These are phyloP conservation scores for Drosophila arawakana DNA, from an alignment of 1,140 invertebrate species.

Conservation along the genomic window DNA sequence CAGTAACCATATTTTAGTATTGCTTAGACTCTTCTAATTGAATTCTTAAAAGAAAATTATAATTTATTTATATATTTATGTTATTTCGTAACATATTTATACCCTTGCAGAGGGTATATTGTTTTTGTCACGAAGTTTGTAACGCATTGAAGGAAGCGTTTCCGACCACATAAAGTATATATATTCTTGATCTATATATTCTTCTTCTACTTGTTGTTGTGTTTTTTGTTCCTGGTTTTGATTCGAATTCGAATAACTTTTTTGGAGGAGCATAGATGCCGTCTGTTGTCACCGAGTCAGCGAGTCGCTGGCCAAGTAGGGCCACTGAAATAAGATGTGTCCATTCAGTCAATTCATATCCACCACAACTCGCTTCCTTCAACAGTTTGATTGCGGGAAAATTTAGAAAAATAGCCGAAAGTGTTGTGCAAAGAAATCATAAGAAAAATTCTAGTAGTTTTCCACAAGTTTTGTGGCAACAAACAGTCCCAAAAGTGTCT, in stretches of 20 bases:
- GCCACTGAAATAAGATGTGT: slow-evolving; percentile 41
- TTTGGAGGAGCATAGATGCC: not conserved
- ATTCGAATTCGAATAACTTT: slow-evolving; percentile 33
- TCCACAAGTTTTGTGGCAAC: not conserved
- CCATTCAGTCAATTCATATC: slow-evolving; percentile 1
- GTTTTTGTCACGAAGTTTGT: too few relatives aligned
- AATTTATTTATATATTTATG: too few relatives aligned
- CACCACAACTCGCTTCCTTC: not conserved
- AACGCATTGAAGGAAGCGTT: too few relatives aligned
- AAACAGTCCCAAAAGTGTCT: not conserved
- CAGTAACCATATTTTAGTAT: too few relatives aligned
- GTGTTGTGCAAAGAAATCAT: not conserved
- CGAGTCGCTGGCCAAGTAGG: slow-evolving; percentile 11
- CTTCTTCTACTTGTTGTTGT: not conserved
- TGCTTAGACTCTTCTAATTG: too few relatives aligned
- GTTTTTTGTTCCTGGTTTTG: slow-evolving; percentile 50
- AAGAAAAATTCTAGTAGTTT: not conserved
- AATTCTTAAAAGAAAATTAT: too few relatives aligned
- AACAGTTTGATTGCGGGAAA: slow-evolving; percentile 3
- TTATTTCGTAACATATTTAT: too few relatives aligned
- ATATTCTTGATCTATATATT: too few relatives aligned
- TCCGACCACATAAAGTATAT: too few relatives aligned
- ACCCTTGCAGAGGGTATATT: too few relatives aligned
- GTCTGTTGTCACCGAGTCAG: slow-evolving; percentile 8
- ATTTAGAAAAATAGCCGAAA: slow-evolving; percentile 8